Conservation (phyloP, 2,113 vertebrate genomes). For the Porphyrio hochstetteri region DNA sequence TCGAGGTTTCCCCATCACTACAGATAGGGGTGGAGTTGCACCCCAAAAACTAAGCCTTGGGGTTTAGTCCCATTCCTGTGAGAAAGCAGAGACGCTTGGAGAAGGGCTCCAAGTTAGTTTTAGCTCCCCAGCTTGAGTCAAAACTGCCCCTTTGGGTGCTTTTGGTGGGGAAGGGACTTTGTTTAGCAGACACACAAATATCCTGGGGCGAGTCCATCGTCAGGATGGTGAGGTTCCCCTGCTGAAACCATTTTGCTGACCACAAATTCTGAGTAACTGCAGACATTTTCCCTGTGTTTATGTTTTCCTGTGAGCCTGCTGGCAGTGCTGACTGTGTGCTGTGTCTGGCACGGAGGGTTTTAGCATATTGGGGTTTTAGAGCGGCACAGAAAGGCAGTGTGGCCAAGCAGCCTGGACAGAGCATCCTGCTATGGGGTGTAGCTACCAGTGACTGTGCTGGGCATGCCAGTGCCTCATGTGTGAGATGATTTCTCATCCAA, state of each 20-base stretch:
- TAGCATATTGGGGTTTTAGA: neutral
- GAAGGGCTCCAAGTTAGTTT: neutral
- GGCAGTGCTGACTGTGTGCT: neutral
- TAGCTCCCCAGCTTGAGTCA: neutral
- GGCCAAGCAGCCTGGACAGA: neutral
- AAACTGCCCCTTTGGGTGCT: neutral
- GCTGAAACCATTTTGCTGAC: neutral
- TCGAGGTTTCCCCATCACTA: fast-evolving
- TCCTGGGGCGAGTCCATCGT: fast-evolving
- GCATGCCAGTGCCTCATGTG: neutral
- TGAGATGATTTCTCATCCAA: neutral
- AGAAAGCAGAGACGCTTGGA: neutral
- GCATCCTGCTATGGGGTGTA: neutral
- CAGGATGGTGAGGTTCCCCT: neutral
- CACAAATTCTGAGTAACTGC: neutral
- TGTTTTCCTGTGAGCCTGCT: neutral
- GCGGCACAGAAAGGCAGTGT: neutral
- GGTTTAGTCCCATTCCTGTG: neutral
- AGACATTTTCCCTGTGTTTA: neutral
- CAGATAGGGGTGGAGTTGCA: neutral
- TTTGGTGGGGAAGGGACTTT: neutral
- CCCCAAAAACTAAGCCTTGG: neutral
- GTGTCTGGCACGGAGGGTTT: neutral
- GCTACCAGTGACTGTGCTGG: neutral
- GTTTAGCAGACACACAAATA: neutral